Base-by-base conservation (phyloP, 2,797 vertebrate species). In the Brachyalestes nurse region DNA sequence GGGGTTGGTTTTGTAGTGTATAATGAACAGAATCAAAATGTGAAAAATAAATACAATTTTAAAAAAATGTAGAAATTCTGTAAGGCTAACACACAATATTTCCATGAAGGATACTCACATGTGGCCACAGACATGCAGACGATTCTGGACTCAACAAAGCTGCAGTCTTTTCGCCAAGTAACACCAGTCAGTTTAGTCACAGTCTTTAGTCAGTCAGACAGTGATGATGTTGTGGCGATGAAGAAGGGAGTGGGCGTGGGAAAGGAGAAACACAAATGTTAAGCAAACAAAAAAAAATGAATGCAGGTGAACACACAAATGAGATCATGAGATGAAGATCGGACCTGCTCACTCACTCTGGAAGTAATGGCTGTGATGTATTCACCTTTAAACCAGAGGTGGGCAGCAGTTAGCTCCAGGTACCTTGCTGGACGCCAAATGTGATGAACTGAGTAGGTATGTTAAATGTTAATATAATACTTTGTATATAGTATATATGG, bases 171-270 rank as follows among this genome's bases (percentile, higher is more conserved):
- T 76, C 57, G 75, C 64, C 62, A 53, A 55, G 70, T 81, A 70
- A 84, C 47, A 84, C 72, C 76, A 78, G 76, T 69, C 64, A 58
- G 34, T 77, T 45, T 58, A 67, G 65, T 78, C 45, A 69, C 42
- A 9, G 61, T 64, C 61, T 64, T 64, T 64, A 84, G 82, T 65
- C 60, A 80, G 64, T 75, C 81, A 83, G 77, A 87, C 82, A 87
- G 14, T 75, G 80, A 86, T 84, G 80, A 61, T 47, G 75, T 45
- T 80, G 28, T 82, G 84, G 58, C 70, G 79, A 85, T 86, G 82
- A 73, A 78, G 82, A 79, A 82, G 76, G 82, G 38, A 58, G 82
- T 75, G 83, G 75, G 61, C 34, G 6, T 40, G 10, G 65, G 66
- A 78, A 75, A 85, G 75, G 75, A 83, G 77, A 77, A 85, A 77